Evolutionary conservation across 2,888 invertebrate genomes (phyloP).

Genomic region (Dolichomitus sp.): DNA sequence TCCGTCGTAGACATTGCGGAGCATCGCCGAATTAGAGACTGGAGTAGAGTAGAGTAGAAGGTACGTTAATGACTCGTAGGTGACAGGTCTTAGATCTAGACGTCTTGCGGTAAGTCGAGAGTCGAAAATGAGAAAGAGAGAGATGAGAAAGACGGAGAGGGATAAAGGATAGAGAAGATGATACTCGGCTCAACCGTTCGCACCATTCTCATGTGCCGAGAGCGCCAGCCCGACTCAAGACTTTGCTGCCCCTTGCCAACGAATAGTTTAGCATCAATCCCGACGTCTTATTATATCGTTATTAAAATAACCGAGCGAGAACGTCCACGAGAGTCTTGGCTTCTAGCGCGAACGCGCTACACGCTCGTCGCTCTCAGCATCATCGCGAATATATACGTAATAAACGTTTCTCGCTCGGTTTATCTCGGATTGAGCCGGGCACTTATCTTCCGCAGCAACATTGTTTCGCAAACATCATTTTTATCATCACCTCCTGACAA

Average conservation of each 20-base stretch:
- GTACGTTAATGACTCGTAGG: slow-evolving; percentile 85
- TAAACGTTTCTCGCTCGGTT: slow-evolving; percentile 35
- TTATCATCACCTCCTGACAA: slow-evolving; percentile 17
- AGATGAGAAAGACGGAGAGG: slow-evolving; percentile 24
- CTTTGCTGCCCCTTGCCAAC: slow-evolving; percentile 84
- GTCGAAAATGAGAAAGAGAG: slow-evolving; percentile 24
- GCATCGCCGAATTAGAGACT: slow-evolving; percentile 48
- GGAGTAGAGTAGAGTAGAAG: slow-evolving; percentile 67
- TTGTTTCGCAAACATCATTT: slow-evolving; percentile 38
- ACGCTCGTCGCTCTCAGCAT: slow-evolving; percentile 28
- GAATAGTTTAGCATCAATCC: slow-evolving; percentile 86
- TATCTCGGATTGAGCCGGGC: slow-evolving; percentile 21
- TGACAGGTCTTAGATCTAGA: slow-evolving; percentile 84
- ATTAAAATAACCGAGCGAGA: slow-evolving; percentile 84
- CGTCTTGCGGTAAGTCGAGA: slow-evolving; percentile 71
- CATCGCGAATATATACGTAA: slow-evolving; percentile 33
- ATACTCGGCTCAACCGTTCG: slow-evolving; percentile 54
- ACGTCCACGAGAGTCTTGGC: slow-evolving; percentile 69
- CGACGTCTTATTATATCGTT: slow-evolving; percentile 86
- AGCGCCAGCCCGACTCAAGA: slow-evolving; percentile 54
- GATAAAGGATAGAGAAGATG: slow-evolving; percentile 27
- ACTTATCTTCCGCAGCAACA: slow-evolving; percentile 37
- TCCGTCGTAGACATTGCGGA: slow-evolving; percentile 58
- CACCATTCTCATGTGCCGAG: slow-evolving; percentile 64
- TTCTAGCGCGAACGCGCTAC: slow-evolving; percentile 23